These are phyloP conservation scores for Popillia japonica DNA, from an alignment of 1,140 invertebrate genomes.

Conservation along the genomic window DNA sequence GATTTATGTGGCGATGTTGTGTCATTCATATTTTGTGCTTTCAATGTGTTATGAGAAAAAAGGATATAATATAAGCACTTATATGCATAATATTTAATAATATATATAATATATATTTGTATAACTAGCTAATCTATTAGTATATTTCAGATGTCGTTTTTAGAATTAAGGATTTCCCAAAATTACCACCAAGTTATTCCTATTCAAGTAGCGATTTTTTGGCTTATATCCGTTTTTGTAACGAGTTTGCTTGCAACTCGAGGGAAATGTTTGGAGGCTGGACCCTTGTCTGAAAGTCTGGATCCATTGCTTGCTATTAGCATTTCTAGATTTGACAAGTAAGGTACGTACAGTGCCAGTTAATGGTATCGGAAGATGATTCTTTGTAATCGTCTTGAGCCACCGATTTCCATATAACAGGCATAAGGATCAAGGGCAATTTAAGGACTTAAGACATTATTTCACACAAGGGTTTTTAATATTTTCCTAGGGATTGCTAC, in stretches of 20 bases:
- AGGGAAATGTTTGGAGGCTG: slow-evolving; percentile 53
- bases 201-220: slow-evolving; percentile 19
- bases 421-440: slow-evolving; percentile 36
- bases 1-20: background rate
- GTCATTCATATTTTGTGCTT: background rate
- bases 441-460: background rate
- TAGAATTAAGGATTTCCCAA: background rate
- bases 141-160: slow-evolving; percentile 32
- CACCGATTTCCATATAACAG: slow-evolving; percentile 52
- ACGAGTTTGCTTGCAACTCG: slow-evolving; percentile 12
- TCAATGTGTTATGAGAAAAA: background rate
- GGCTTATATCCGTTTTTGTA: background rate
- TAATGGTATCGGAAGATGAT: slow-evolving; percentile 54
- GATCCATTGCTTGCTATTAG: background rate
- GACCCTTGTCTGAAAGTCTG: slow-evolving; percentile 51
- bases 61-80: background rate
- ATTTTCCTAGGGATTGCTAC: slow-evolving; percentile 11
- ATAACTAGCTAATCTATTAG: slow-evolving; percentile 24
- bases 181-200: slow-evolving; percentile 21
- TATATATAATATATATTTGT: slow-evolving; percentile 51
- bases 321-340: background rate
- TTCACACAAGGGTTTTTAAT: slow-evolving; percentile 50
- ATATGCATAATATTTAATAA: background rate
- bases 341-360: slow-evolving; percentile 44
- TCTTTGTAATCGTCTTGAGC: slow-evolving; percentile 53